phyloP scores from a whole-genome alignment of 2,113 vertebrate species.

The Mesitornis unicolor region DNA sequence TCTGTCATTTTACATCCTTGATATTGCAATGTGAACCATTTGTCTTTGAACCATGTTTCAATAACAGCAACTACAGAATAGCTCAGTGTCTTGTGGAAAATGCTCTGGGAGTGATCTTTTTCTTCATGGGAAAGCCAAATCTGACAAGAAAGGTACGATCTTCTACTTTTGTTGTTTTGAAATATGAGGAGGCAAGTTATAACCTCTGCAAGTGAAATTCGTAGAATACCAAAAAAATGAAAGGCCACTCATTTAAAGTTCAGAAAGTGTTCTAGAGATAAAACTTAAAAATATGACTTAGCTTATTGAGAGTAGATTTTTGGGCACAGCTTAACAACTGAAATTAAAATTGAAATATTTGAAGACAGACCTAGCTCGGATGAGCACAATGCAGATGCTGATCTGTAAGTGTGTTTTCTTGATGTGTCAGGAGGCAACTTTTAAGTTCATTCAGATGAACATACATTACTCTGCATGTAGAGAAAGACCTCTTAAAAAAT shows the following conservation, averaged over 20 bases:
- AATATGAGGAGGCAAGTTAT: neutral
- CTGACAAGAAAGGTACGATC: neutral
- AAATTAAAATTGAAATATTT: neutral
- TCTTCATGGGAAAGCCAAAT: neutral
- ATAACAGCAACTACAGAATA: neutral
- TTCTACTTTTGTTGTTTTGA: neutral
- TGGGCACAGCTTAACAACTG: neutral
- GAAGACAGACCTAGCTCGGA: neutral
- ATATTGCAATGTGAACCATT: neutral
- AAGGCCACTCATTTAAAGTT: neutral
- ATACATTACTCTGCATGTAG: neutral
- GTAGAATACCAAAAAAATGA: neutral
- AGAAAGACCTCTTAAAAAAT: neutral
- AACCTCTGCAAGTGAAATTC: neutral
- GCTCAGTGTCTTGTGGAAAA: neutral
- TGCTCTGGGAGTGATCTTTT: neutral
- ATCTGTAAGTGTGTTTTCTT: neutral
- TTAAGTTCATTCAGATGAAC: neutral
- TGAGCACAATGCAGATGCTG: neutral
- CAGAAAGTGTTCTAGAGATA: neutral
- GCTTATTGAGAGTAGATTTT: neutral
- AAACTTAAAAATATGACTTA: neutral
- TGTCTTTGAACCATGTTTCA: neutral
- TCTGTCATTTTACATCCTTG: neutral
- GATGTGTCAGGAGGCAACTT: neutral